A percentile compares a stretch with the other conserved stretches of the same genome.
These are phyloP conservation scores for Thera obeliscata DNA, from an alignment of 2,888 invertebrate species.

Conservation along the genomic window DNA sequence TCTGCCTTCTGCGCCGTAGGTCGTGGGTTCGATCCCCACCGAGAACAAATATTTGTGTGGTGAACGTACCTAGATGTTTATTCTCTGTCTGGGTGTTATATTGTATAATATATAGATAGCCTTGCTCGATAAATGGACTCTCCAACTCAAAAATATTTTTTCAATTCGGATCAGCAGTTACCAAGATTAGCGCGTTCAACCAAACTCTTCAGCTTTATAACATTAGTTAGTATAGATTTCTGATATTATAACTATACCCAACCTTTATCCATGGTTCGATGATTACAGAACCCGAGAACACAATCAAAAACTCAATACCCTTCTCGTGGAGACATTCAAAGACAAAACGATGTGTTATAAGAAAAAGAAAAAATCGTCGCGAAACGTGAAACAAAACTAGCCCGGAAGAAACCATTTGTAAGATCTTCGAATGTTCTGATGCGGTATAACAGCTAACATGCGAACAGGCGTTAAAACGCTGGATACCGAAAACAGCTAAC, in stretches of 20 bases:
- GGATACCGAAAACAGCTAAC: too few relatives aligned
- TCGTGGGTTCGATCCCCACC: too few relatives aligned
- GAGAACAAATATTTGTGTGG: too few relatives aligned
- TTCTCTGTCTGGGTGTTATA: too few relatives aligned
- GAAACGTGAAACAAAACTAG: constrained; percentile 33
- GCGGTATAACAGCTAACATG: constrained; percentile 2
- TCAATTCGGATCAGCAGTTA: too few relatives aligned
- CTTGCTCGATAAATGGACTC: too few relatives aligned
- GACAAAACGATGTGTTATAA: constrained; percentile 40
- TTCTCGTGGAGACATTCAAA: constrained; percentile 30
- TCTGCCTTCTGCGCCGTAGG: too few relatives aligned
- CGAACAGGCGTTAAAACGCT: too few relatives aligned
- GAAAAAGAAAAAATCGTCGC: constrained; percentile 32
- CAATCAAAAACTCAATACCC: constrained; percentile 35
- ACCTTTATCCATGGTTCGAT: constrained; percentile 14
- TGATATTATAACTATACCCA: constrained; percentile 12
- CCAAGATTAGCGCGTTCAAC: too few relatives aligned
- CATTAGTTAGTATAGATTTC: not conserved
- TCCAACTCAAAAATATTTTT: too few relatives aligned
- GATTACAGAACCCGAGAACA: constrained; percentile 25
- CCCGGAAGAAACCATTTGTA: constrained; percentile 20
- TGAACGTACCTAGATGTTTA: too few relatives aligned
- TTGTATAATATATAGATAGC: too few relatives aligned
- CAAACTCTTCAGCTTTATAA: not conserved
- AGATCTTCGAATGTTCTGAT: constrained; percentile 16